Percentiles rank a stretch among this genome's conserved stretches.
These are phyloP conservation scores for Ptychadena robeensis DNA, from an alignment of 2,797 vertebrate genomes.

Conservation along the genomic window DNA sequence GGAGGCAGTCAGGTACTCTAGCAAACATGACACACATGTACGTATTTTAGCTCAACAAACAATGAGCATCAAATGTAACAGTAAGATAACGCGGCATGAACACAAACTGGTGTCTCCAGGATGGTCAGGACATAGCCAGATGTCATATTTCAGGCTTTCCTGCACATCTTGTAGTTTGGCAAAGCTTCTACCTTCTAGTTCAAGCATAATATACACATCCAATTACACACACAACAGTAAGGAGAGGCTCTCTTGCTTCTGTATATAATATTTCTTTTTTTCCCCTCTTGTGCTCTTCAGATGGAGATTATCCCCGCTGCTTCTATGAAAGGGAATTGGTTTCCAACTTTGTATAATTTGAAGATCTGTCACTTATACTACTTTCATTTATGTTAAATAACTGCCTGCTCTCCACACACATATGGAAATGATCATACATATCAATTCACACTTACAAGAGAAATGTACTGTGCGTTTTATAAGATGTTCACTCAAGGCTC, in stretches of 20 bases:
- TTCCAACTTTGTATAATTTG: slow-evolving; percentile 51
- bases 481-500: neutral
- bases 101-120: neutral
- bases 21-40: too few species aligned
- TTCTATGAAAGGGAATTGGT: slow-evolving; percentile 49
- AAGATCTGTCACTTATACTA: slow-evolving; percentile 33
- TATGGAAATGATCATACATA: slow-evolving; percentile 23
- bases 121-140: slow-evolving; percentile 22
- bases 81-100: too few species aligned
- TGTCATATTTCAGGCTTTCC: slow-evolving; percentile 22
- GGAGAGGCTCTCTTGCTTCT: slow-evolving; percentile 14
- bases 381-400: slow-evolving; percentile 41
- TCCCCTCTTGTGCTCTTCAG: slow-evolving; percentile 10
- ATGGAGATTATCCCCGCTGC: slow-evolving; percentile 40
- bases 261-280: slow-evolving; percentile 44
- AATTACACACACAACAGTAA: slow-evolving; percentile 40
- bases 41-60: too few species aligned
- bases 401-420: slow-evolving; percentile 33
- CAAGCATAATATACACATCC: slow-evolving; percentile 43
- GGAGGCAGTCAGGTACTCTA: too few species aligned
- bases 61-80: too few species aligned
- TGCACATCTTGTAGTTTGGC: slow-evolving; percentile 7
- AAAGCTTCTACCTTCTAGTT: slow-evolving; percentile 36
- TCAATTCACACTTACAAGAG: neutral
- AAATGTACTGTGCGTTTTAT: neutral